These are phyloP conservation scores for Cephus pulcher DNA, from an alignment of 2,888 invertebrate species.

Conservation along the genomic window DNA sequence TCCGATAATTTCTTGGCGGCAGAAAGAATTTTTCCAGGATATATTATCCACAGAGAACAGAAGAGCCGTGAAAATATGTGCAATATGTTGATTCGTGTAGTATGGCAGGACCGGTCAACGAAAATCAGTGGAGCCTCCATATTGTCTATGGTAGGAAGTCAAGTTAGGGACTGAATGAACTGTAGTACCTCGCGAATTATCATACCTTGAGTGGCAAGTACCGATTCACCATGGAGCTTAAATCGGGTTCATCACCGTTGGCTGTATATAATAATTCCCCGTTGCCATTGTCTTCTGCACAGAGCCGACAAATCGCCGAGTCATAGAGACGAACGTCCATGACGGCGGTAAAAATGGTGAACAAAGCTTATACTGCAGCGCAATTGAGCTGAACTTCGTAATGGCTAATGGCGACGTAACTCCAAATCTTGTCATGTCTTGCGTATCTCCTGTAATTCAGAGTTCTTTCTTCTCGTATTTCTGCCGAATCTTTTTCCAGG, in stretches of 20 bases:
- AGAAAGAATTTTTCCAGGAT: slow-evolving; percentile 15
- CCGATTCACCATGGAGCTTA: slow-evolving; percentile 76
- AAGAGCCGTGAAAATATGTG: slow-evolving; percentile 9
- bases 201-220: slow-evolving; percentile 82
- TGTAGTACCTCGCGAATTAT: slow-evolving; percentile 19
- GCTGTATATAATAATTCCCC: slow-evolving; percentile 74
- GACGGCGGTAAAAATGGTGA: slow-evolving; percentile 29
- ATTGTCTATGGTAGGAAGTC: slow-evolving; percentile 55
- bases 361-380: background rate
- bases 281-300: slow-evolving; percentile 79
- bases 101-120: slow-evolving; percentile 45
- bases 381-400: background rate
- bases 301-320: slow-evolving; percentile 80
- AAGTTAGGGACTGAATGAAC: slow-evolving; percentile 55
- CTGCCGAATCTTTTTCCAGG: background rate
- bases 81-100: slow-evolving; percentile 59
- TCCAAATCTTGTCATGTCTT: background rate
- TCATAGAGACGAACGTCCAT: slow-evolving; percentile 71
- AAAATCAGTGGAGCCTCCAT: slow-evolving; percentile 59
- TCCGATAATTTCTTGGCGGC: background rate
- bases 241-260: slow-evolving; percentile 67
- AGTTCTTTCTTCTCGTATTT: background rate
- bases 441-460: background rate
- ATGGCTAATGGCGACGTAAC: background rate
- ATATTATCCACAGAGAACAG: slow-evolving; percentile 11